Evolutionary conservation across 2,888 invertebrate genomes (phyloP).

Genomic region (Theretra japonica): DNA sequence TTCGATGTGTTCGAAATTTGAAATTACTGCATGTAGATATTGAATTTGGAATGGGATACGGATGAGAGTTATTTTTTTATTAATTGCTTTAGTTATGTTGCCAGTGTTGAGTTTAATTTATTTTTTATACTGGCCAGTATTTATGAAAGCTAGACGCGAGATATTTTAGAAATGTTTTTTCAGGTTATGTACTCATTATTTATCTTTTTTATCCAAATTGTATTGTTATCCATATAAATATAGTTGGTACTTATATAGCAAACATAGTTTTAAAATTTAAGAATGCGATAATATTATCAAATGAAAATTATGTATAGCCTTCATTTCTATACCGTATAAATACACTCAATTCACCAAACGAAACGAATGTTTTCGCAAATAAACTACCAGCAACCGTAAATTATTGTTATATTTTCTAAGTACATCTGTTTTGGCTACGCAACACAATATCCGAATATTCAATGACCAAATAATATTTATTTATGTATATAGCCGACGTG

Average conservation of each 20-base stretch:
- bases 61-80: background rate
- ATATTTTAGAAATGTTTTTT: no score
- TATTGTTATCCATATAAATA: no score
- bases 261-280: no score
- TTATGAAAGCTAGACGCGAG: background rate
- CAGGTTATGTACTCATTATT: no score
- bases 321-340: no score
- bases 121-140: background rate
- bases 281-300: no score
- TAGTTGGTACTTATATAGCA: no score
- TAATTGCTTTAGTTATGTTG: no score
- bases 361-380: background rate
- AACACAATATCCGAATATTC: background rate
- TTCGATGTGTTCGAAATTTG: background rate
- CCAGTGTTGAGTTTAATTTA: background rate
- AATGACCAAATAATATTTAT: background rate
- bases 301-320: no score
- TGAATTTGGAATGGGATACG: no score
- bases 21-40: background rate
- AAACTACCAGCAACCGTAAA: background rate
- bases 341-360: no score
- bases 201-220: no score
- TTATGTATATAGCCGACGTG: slow-evolving; percentile 16
- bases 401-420: background rate
- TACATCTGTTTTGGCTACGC: background rate